A percentile compares a stretch with the other conserved stretches of the same genome.
Conservation (phyloP, 2,113 vertebrate genomes). For the Cyphomyrus plagiostoma region DNA sequence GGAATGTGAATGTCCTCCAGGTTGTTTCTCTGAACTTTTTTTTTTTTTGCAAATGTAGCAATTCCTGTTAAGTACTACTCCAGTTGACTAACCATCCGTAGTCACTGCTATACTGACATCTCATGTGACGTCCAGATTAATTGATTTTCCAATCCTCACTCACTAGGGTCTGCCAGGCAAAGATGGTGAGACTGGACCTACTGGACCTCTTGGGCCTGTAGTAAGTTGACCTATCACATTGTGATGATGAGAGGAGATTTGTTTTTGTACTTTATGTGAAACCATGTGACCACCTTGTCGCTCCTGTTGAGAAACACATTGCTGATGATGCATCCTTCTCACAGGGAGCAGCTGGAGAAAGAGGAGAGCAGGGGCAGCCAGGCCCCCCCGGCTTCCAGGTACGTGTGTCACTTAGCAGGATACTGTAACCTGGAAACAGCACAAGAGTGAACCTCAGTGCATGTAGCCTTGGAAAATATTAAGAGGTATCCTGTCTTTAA, state of each 20-base stretch:
- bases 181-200: constrained; percentile 89
- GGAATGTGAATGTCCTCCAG: not conserved
- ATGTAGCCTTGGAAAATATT: not conserved
- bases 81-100: not conserved
- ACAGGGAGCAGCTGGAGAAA: constrained; percentile 85
- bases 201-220: constrained; percentile 76
- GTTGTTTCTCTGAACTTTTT: not conserved
- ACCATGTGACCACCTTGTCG: not conserved
- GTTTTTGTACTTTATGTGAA: not conserved
- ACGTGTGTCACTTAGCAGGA: constrained; percentile 29
- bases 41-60: not conserved
- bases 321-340: not conserved
- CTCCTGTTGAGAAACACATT: not conserved
- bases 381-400: constrained; percentile 96
- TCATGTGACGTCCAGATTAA: not conserved
- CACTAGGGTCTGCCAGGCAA: constrained; percentile 85
- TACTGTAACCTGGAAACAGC: not conserved
- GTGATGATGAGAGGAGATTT: not conserved
- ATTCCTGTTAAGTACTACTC: not conserved
- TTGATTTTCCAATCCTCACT: constrained; percentile 1
- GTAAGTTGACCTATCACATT: constrained; percentile 63
- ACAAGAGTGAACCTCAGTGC: not conserved
- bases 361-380: constrained; percentile 89
- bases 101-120: not conserved
- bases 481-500: not conserved